Evolutionary conservation across 2,113 vertebrate genomes (phyloP), one percentile per base, ranked within the genome.

Genomic region (Hippocampus guttulatus): DNA sequence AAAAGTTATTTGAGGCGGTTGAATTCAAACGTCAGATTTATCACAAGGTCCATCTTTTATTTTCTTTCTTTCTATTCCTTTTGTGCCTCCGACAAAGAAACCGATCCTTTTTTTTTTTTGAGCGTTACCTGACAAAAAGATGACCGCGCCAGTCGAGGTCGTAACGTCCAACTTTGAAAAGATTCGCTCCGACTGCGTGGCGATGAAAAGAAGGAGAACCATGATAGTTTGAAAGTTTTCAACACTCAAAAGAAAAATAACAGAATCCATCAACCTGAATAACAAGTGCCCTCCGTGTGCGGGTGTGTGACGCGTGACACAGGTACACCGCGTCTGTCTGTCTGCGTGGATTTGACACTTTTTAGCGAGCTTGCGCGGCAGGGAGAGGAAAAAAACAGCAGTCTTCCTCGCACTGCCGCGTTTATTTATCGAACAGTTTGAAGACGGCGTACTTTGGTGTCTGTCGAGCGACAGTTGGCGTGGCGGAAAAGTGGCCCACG

Each of bases 251-350:
- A 38, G 81, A 75, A 85, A 89, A 89, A 85, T 80, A 85, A 83
- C 79, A 83, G 89, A 88, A 90, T 90, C 89, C 87, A 78, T 90
- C 15, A 86, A 90, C 75, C 85, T 83, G 83, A 84, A 84, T 83
- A 87, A 87, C 75, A 88, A 80, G 84, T 77, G 68, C 64, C 33
- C 45, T 49, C 16, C 4, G 47, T 49, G 47, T 40, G 66, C 15
- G 43, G 67, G 23, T 71, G 64, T 82, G 41, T 76, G 33, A 6
- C 33, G 66, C 78, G 73, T 71, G 83, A 86, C 82, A 85, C 79
- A 23, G 80, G 78, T 76, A 79, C 84, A 81, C 81, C 74, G 87
- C 83, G 85, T 86, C 82, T 88, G 81, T 84, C 86, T 65, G 84
- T 84, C 80, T 80, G 76, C 74, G 80, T 21, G 30, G 80, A 86